A percentile compares a stretch with the other conserved stretches of the same genome.
Conservation (phyloP, 92 coral and sea anemone genomes). For the Porites divaricata region DNA sequence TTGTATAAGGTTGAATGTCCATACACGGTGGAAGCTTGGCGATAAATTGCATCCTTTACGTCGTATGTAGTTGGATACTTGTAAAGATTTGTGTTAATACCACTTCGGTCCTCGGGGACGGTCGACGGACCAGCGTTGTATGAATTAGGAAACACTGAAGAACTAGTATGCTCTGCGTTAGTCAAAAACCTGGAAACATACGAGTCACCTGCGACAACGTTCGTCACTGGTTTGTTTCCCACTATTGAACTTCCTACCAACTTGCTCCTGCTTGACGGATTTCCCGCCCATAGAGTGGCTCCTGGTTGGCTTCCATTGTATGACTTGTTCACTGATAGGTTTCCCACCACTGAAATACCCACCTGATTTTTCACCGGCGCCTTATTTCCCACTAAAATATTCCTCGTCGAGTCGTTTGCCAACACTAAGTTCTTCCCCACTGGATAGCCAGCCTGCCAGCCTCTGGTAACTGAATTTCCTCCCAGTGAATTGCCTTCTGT, state of each 20-base stretch:
- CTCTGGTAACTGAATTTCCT: not conserved
- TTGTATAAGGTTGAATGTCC: not conserved
- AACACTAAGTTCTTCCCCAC: not conserved
- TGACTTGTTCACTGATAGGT: not conserved
- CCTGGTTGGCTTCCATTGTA: not conserved
- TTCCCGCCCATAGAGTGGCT: not conserved
- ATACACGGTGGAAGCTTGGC: not conserved
- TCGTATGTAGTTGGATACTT: not conserved
- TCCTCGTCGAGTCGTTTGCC: not conserved
- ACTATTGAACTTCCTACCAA: not conserved
- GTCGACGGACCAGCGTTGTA: conserved; percentile 5
- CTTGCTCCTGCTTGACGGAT: not conserved
- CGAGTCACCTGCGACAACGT: not conserved
- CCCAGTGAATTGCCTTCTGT: not conserved
- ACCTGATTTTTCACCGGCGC: not conserved
- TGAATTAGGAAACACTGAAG: conserved; percentile 1
- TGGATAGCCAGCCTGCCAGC: not conserved
- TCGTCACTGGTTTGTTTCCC: not conserved
- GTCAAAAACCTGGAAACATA: not conserved
- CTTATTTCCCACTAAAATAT: not conserved
- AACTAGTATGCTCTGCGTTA: not conserved
- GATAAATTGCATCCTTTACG: conserved; percentile 21
- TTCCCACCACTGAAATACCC: not conserved
- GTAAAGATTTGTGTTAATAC: conserved; percentile 11
- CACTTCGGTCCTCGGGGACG: conserved; percentile 18